These are phyloP conservation scores for Drosophila malerkotliana DNA, from an alignment of 1,140 invertebrate species.

Conservation along the genomic window DNA sequence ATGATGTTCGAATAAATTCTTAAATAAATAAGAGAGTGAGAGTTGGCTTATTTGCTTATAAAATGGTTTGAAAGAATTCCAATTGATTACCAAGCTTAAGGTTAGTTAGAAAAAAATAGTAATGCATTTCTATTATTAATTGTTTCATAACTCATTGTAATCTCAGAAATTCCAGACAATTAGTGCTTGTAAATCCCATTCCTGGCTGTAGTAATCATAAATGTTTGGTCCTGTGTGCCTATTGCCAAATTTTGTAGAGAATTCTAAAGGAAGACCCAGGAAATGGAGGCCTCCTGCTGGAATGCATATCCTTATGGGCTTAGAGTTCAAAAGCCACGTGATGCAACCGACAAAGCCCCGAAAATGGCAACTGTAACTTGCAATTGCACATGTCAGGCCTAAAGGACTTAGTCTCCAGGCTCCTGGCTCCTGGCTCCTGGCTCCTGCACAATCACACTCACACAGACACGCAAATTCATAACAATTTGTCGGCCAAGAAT, in stretches of 20 bases:
- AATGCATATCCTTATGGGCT: constrained; percentile 53
- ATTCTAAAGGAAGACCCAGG: neutral
- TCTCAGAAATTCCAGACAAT: constrained; percentile 49
- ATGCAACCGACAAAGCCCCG: constrained; percentile 49
- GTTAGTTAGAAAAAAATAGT: no score
- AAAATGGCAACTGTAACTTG: constrained; percentile 63
- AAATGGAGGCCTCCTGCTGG: constrained; percentile 21
- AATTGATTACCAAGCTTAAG: neutral
- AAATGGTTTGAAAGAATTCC: neutral
- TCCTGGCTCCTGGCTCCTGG: neutral
- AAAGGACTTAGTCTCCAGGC: constrained; percentile 43
- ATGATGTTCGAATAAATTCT: neutral
- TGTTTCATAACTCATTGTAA: constrained; percentile 1
- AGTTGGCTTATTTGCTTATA: neutral
- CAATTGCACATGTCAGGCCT: constrained; percentile 64
- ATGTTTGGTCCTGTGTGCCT: constrained; percentile 34
- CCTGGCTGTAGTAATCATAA: constrained; percentile 59
- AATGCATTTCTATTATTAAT: constrained; percentile 38
- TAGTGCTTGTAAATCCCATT: constrained; percentile 55
- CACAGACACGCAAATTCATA: constrained; percentile 47
- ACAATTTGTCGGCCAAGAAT: constrained; percentile 63
- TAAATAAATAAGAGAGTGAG: neutral
- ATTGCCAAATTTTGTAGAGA: constrained; percentile 7
- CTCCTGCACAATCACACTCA: neutral
- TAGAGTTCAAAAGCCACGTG: constrained; percentile 55